Conservation (phyloP, 30 jellyfish, hydroid and myxozoan species). For the Cassiopea andromeda region DNA sequence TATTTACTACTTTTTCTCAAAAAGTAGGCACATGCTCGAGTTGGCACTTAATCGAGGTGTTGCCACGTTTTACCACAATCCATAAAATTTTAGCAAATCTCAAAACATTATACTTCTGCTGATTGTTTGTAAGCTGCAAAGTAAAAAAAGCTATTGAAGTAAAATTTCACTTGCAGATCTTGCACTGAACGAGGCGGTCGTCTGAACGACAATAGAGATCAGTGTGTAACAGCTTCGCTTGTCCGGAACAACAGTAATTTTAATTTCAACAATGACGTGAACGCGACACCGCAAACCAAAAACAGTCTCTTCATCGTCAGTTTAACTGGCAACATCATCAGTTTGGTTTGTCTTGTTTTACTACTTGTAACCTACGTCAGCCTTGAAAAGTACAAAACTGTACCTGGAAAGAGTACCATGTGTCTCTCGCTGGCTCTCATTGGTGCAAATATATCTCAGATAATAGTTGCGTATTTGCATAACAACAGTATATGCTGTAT, state of each 20-base stretch:
- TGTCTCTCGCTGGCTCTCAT: conserved; percentile 36
- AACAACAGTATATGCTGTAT: conserved; percentile 17
- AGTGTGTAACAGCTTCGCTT: not conserved
- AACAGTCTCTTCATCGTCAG: conserved; percentile 16
- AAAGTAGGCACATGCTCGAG: too few relatives aligned
- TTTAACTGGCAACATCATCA: conserved; percentile 32
- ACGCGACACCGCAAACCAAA: not conserved
- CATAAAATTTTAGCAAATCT: too few relatives aligned
- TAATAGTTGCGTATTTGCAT: conserved; percentile 2
- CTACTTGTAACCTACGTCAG: conserved; percentile 16
- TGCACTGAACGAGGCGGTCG: conserved; percentile 19
- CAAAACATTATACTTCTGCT: too few relatives aligned
- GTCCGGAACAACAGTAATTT: not conserved
- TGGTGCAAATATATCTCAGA: conserved; percentile 19
- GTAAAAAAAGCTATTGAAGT: too few relatives aligned
- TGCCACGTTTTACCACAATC: too few relatives aligned
- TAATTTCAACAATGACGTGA: not conserved
- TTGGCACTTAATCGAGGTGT: too few relatives aligned
- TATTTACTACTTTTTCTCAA: too few relatives aligned
- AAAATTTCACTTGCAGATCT: not conserved
- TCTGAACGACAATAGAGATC: not conserved
- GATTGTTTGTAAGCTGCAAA: too few relatives aligned
- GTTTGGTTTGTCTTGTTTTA: conserved; percentile 6
- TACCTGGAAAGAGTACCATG: conserved; percentile 48
- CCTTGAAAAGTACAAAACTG: conserved; percentile 18